These are phyloP conservation scores for Gymnothorax javanicus DNA, from an alignment of 2,797 vertebrate species.

Conservation along the genomic window DNA sequence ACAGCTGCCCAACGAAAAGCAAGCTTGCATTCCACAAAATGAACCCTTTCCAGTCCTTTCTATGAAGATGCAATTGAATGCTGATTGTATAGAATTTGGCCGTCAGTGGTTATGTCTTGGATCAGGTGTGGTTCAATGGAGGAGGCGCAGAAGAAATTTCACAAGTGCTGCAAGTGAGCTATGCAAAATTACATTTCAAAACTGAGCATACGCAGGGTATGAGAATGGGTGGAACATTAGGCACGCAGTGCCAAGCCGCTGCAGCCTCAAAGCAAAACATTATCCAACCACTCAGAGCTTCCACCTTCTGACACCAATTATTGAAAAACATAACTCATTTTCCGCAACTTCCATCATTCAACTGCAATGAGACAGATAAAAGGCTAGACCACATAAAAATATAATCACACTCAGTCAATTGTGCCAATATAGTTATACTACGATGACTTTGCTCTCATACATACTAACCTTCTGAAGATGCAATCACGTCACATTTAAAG, in stretches of 20 bases:
- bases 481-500: background rate
- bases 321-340: conserved; percentile 13
- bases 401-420: background rate
- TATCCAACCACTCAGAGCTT: background rate
- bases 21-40: background rate
- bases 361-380: background rate
- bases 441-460: background rate
- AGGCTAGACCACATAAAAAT: background rate
- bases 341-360: background rate
- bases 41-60: background rate
- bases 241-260: background rate
- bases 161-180: background rate
- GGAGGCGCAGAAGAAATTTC: background rate
- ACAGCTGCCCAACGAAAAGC: background rate
- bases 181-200: background rate
- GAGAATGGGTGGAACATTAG: background rate
- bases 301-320: conserved; percentile 3
- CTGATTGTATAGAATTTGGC: background rate
- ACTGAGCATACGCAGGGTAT: background rate
- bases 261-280: background rate
- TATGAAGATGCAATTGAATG: background rate
- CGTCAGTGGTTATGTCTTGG: background rate
- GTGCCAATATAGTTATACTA: background rate
- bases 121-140: background rate
- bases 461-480: background rate